Percentiles rank a stretch among this genome's conserved stretches.
Conservation (phyloP, 2,888 invertebrate genomes). For the Aphidoletes aphidimyza region DNA sequence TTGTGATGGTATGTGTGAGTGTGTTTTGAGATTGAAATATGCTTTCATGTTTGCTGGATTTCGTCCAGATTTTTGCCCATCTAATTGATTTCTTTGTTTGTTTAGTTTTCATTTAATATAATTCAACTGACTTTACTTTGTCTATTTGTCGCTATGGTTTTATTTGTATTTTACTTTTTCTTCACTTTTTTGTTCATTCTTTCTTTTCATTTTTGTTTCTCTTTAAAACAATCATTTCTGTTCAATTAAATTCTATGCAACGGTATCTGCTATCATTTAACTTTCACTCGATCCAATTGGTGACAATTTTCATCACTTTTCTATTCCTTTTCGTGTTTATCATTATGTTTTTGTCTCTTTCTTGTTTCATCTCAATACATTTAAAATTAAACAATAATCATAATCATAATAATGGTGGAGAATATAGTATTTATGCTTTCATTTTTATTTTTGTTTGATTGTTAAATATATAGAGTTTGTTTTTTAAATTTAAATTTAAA, state of each 20-base stretch:
- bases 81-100: slow-evolving; percentile 39
- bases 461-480: slow-evolving; percentile 48
- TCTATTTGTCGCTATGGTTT: background rate
- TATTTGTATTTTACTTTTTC: background rate
- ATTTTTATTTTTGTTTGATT: slow-evolving; percentile 10
- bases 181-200: background rate
- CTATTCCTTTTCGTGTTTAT: no score
- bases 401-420: background rate
- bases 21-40: slow-evolving; percentile 31
- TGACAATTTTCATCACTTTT: background rate
- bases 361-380: background rate
- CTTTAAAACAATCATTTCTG: background rate
- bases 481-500: no score
- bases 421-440: slow-evolving; percentile 8
- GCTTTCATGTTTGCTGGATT: background rate
- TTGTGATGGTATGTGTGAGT: background rate
- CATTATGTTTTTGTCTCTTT: no score
- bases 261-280: background rate
- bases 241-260: slow-evolving; percentile 24
- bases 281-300: background rate
- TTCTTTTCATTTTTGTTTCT: background rate
- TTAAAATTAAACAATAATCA: slow-evolving; percentile 19
- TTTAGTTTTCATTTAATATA: slow-evolving; percentile 33
- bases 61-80: background rate
- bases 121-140: slow-evolving; percentile 23